A percentile compares a stretch with the other conserved stretches of the same genome.
These are phyloP conservation scores for Aphaenogaster floridana DNA, from an alignment of 1,140 invertebrate species.

Conservation along the genomic window DNA sequence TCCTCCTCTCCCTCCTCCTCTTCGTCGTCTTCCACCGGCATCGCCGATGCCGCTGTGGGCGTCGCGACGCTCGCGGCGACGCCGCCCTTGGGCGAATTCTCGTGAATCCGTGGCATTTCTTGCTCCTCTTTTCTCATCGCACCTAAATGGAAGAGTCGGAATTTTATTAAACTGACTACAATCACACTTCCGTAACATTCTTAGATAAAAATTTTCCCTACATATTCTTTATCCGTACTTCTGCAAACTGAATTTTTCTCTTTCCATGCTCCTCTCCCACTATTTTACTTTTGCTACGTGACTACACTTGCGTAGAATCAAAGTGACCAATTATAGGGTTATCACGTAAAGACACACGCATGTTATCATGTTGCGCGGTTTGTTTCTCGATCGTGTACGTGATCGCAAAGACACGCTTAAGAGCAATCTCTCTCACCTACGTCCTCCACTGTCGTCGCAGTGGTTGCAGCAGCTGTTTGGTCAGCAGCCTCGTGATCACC, in stretches of 20 bases:
- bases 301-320: neutral
- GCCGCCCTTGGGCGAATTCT: constrained; percentile 72
- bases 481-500: constrained; percentile 10
- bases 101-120: constrained; percentile 83
- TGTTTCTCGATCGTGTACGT: neutral
- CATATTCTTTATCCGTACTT: neutral
- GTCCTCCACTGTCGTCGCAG: constrained; percentile 55
- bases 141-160: constrained; percentile 1
- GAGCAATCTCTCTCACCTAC: constrained; percentile 60
- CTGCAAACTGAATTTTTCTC: neutral
- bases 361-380: neutral
- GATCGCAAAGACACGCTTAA: neutral
- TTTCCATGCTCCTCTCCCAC: neutral
- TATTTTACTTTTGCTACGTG: neutral
- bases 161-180: neutral
- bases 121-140: constrained; percentile 81
- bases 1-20: constrained; percentile 60
- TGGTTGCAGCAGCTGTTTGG: constrained; percentile 25
- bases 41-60: constrained; percentile 63
- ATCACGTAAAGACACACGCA: neutral
- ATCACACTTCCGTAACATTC: neutral
- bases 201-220: neutral
- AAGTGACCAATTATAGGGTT: neutral
- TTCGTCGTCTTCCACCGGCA: constrained; percentile 72
- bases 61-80: constrained; percentile 71